Conservation (phyloP, 1,140 invertebrate species). For the Watersipora subatra region DNA sequence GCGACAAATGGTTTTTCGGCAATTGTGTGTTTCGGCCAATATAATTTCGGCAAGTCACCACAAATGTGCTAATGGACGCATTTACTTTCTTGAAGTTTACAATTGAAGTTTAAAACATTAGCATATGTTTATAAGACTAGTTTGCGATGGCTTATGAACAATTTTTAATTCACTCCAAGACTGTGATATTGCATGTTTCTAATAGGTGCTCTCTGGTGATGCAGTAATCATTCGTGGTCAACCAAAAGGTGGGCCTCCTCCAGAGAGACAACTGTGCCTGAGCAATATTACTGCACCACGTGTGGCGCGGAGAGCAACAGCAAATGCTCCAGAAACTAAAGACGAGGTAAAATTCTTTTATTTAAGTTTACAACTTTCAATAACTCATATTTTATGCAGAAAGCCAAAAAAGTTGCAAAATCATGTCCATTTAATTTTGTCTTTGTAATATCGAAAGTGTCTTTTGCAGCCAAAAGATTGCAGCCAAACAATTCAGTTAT, state of each 20-base stretch:
- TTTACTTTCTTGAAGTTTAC: neutral
- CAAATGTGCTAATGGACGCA: neutral
- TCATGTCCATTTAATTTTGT: slow-evolving; percentile 4
- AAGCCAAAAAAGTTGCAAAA: no score
- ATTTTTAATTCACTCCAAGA: neutral
- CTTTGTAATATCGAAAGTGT: no score
- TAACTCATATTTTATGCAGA: no score
- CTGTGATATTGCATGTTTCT: neutral
- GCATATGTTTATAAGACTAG: neutral
- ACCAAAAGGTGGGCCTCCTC: slow-evolving; percentile 65
- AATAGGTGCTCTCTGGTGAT: slow-evolving; percentile 74
- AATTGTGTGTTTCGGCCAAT: neutral
- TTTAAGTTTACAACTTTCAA: no score
- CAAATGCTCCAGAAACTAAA: slow-evolving; percentile 56
- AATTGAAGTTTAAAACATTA: neutral
- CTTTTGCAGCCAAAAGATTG: no score
- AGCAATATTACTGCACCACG: slow-evolving; percentile 82
- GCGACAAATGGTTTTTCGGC: no score
- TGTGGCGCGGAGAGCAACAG: slow-evolving; percentile 57
- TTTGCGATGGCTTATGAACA: neutral
- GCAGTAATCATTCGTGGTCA: slow-evolving; percentile 69
- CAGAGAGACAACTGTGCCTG: slow-evolving; percentile 75
- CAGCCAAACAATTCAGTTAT: no score
- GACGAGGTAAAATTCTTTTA: slow-evolving; percentile 51
- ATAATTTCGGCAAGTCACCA: neutral